These are phyloP conservation scores for Gryon sp. DNA, from an alignment of 1,140 invertebrate genomes.

Conservation along the genomic window DNA sequence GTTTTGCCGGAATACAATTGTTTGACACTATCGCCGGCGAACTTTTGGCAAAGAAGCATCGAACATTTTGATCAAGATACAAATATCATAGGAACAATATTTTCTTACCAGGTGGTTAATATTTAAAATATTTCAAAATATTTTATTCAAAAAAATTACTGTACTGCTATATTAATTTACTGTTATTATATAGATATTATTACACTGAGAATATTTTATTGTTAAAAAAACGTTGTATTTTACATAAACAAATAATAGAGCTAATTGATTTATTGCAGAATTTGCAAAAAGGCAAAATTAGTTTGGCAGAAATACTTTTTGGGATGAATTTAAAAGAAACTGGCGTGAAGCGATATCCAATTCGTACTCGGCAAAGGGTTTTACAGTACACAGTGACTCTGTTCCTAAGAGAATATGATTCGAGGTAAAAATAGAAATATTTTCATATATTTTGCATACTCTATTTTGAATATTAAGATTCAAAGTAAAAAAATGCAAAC, in stretches of 20 bases:
- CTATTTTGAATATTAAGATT: too few relatives aligned
- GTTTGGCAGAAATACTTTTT: slow-evolving; percentile 93
- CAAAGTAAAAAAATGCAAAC: too few relatives aligned
- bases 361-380: slow-evolving; percentile 89
- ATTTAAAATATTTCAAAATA: too few relatives aligned
- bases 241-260: background rate
- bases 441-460: too few relatives aligned
- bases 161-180: too few relatives aligned
- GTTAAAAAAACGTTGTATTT: background rate
- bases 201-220: background rate
- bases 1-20: slow-evolving; percentile 94
- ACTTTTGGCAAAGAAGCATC: slow-evolving; percentile 93
- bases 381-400: slow-evolving; percentile 95
- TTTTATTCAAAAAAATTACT: too few relatives aligned
- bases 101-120: slow-evolving; percentile 88
- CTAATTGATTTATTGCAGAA: slow-evolving; percentile 78
- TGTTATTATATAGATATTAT: too few relatives aligned
- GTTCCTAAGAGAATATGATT: slow-evolving; percentile 89
- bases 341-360: slow-evolving; percentile 92
- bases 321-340: slow-evolving; percentile 94
- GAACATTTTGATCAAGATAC: slow-evolving; percentile 87
- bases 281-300: slow-evolving; percentile 88
- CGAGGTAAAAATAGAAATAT: too few relatives aligned
- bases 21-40: slow-evolving; percentile 94
- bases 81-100: slow-evolving; percentile 89